Conservation (phyloP, 1,140 invertebrate genomes). For the Himalopsyche phryganea region DNA sequence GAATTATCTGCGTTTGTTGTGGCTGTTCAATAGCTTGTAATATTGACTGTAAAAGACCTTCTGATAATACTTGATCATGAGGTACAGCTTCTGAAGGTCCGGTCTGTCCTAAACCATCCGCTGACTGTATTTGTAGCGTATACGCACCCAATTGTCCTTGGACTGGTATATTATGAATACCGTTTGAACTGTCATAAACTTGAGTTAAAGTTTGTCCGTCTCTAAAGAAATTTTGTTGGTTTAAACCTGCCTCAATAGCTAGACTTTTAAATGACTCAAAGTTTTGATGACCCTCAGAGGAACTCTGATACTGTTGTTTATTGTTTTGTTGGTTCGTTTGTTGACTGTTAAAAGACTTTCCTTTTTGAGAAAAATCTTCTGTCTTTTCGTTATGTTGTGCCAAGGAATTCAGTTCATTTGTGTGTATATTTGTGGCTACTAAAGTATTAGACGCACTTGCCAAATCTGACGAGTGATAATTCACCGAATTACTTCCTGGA, state of each 20-base stretch:
- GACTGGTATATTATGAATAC: constrained; percentile 55
- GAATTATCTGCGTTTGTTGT: constrained; percentile 29
- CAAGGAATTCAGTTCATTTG: constrained; percentile 25
- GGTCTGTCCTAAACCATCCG: constrained; percentile 50
- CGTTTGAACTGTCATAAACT: constrained; percentile 24
- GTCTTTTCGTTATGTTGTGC: too few relatives aligned
- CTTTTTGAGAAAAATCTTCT: constrained; percentile 37
- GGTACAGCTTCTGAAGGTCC: constrained; percentile 47
- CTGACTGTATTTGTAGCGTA: constrained; percentile 68
- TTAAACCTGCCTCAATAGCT: constrained; percentile 12
- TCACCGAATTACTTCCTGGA: constrained; percentile 38
- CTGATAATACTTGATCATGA: constrained; percentile 72
- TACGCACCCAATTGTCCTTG: constrained; percentile 63
- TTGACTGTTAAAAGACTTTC: constrained; percentile 38
- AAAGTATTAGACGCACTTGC: constrained; percentile 41
- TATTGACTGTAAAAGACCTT: constrained; percentile 74
- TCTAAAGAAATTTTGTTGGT: too few relatives aligned
- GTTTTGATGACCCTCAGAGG: constrained; percentile 26
- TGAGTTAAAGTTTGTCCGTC: too few relatives aligned
- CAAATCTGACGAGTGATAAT: constrained; percentile 40
- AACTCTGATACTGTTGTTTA: too few relatives aligned
- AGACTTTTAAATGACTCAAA: constrained; percentile 34
- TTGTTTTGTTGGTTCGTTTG: too few relatives aligned
- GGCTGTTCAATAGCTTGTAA: constrained; percentile 69
- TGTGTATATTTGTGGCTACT: constrained; percentile 31